Base-by-base conservation (phyloP, 2,888 invertebrate genomes). In the Eupithecia dodoneata region DNA sequence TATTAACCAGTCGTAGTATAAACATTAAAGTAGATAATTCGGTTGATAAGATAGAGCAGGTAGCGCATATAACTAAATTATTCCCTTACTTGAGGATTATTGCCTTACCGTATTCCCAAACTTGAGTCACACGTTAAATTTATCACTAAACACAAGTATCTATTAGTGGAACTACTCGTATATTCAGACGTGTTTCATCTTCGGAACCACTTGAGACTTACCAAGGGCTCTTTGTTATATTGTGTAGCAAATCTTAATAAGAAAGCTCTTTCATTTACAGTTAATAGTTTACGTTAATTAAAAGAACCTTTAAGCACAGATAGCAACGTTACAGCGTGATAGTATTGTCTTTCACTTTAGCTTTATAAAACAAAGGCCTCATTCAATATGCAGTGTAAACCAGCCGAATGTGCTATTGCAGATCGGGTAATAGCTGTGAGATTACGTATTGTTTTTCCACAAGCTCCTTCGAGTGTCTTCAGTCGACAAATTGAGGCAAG, bases 401-500 rank as follows among this genome's bases (percentile, higher is more conserved):
- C 52, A 55, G 10, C n/a, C 65, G 13, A 18, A 73, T 66, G 52
- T 66, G 66, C 55, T 63, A 71, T 71, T 42, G n/a, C 59, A 75
- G 72, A 71, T 59, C 81, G 82, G 78, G 79, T 80, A 81, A 80
- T 84, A 80, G 82, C 81, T 85, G 81, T 85, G 85, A 82, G 85
- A 87, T 83, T 81, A 83, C 83, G 86, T 85, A 86, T 88, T 85
- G 59, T 75, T 73, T 55, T 59, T 55, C 72, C 76, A 42, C 81
- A 83, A 84, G 82, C 85, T 85, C 82, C 81, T 80, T 79, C 78
- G 74, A 76, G 79, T 80, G 83, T 81, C 83, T 84, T 84, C 84
- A 85, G 85, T 85, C 85, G 87, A 90, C 86, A 90, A 91, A 91
- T 89, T 75, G 87, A 86, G 86, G 75, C 80, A 84, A 80, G 82